Conservation (phyloP, 1,140 invertebrate genomes). For the Tetraneura akinire region DNA sequence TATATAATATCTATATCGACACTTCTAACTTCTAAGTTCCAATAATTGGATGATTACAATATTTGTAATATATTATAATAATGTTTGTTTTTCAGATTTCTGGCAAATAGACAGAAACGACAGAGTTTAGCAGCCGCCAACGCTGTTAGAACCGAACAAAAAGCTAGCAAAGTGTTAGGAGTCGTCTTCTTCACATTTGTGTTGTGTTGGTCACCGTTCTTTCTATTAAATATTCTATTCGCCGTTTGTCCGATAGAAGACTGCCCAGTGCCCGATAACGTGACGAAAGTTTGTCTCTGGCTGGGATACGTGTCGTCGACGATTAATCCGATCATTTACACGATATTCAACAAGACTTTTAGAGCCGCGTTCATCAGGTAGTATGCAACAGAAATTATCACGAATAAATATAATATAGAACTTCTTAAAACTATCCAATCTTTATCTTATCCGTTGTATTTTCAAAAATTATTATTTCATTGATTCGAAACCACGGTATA, state of each 20-base stretch:
- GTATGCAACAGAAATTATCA: no score
- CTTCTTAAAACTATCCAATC: no score
- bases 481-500: no score
- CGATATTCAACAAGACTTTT: slow-evolving; percentile 86
- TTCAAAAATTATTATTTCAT: no score
- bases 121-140: slow-evolving; percentile 72
- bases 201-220: slow-evolving; percentile 88
- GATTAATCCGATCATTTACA: slow-evolving; percentile 84
- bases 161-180: slow-evolving; percentile 78
- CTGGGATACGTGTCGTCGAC: slow-evolving; percentile 86
- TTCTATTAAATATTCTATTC: slow-evolving; percentile 80
- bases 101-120: slow-evolving; percentile 57
- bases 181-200: slow-evolving; percentile 90
- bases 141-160: slow-evolving; percentile 79
- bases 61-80: no score
- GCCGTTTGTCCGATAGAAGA: slow-evolving; percentile 68
- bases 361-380: slow-evolving; percentile 80
- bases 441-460: no score
- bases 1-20: no score
- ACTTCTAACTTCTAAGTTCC: no score
- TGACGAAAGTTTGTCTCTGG: slow-evolving; percentile 81
- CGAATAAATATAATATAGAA: no score
- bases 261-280: slow-evolving; percentile 70
- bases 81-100: slow-evolving; percentile 52
- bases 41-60: no score